These are phyloP conservation scores for Galendromus occidentalis DNA, from an alignment of 1,140 invertebrate genomes.

Conservation along the genomic window DNA sequence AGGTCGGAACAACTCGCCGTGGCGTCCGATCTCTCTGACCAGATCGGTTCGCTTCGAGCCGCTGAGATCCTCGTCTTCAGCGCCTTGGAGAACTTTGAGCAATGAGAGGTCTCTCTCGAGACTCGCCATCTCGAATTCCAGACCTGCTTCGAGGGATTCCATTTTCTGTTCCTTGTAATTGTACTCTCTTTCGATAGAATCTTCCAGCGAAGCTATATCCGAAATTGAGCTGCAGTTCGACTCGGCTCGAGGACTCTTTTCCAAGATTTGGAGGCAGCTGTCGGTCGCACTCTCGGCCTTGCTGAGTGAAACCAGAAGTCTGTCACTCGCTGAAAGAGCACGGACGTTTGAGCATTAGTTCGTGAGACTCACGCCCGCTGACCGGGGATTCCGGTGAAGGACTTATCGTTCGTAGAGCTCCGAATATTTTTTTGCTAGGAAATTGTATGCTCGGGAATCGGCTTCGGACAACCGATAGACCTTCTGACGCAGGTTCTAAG, in stretches of 20 bases:
- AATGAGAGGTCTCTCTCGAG: not conserved
- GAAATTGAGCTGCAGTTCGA: not conserved
- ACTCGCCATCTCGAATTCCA: not conserved
- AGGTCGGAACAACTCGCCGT: not conserved
- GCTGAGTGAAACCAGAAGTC: not conserved
- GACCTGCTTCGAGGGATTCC: not conserved
- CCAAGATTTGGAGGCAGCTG: not conserved
- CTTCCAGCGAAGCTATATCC: slow-evolving; percentile 2
- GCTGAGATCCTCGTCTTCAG: not conserved
- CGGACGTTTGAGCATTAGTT: no score
- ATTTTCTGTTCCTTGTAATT: not conserved
- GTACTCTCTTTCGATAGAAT: not conserved
- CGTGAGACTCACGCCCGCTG: no score
- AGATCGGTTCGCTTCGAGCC: not conserved
- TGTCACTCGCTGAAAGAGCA: not conserved
- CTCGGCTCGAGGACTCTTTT: not conserved
- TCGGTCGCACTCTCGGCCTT: not conserved
- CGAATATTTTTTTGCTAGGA: no score
- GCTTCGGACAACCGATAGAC: no score
- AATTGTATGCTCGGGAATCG: no score
- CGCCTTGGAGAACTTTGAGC: not conserved
- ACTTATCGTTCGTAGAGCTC: no score
- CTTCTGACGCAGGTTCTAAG: not conserved
- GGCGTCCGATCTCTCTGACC: not conserved
- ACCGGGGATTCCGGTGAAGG: no score